Base-by-base conservation (phyloP, 1,140 invertebrate species). In the Scylla paramamosain region DNA sequence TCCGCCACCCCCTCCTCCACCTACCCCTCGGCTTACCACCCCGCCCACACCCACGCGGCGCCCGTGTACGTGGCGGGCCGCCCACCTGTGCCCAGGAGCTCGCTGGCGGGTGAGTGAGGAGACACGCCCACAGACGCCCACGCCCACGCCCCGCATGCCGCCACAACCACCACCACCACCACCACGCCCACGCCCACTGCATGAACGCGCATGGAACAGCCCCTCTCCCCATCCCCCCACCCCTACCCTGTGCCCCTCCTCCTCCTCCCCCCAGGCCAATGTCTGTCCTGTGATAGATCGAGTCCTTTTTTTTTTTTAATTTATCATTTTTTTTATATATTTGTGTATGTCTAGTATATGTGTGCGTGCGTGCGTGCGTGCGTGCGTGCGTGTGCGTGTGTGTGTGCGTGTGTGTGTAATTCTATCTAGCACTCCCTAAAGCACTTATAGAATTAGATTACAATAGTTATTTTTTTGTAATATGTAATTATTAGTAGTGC, bases 41-140 rank as follows among this genome's bases (percentile, higher is more conserved):
- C 90, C 88, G 52, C 94, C 94, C 86, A 86, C 94, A 95, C 90
- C 94, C 83, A 48, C 94, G 92, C 94, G 87, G 83, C 94, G 77
- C 91, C 94, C 93, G 87, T 93, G 89, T 94, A 93, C 91, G 86
- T 88, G 45, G 77, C 90, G 90, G 84, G 77, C 91, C 95, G 96
- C 96, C 94, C 95, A 97, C 96, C 77, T 95, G 52, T 20, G 10
- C 52, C 52, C 12, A 93, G 95, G 82, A 96, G 95, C 91, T 92
- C 95, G 86, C 95, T 95, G 52, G 67, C 95, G 90, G 95, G 95
- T 95, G 95, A 95, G 95, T 95, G 91, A 83, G n/a, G 59, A 77
- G 29, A 45, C 31, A 29, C 59, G 39, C 59, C 67, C 77, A 89
- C 46, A 92, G 91, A 84, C 90, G 88, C 84, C 94, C 82, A 46